These are phyloP conservation scores for Fissipunctia ypsillon DNA, from an alignment of 2,888 invertebrate genomes.

Conservation along the genomic window DNA sequence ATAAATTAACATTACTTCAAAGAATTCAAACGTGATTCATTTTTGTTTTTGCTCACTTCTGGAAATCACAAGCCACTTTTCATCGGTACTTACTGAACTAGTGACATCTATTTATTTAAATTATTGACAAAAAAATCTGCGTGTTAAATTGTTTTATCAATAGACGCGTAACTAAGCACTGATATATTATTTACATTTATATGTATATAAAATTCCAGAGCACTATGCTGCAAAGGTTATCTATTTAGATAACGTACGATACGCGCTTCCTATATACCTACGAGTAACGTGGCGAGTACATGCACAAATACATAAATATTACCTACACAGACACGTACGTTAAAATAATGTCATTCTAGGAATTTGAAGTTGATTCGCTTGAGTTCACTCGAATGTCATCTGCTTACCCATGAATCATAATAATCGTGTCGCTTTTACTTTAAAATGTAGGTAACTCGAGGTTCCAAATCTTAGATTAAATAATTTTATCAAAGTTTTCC, in stretches of 20 bases:
- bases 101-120: conserved; percentile 9
- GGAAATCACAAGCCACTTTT: not conserved
- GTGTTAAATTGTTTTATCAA: conserved; percentile 31
- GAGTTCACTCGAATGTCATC: conserved; percentile 25
- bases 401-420: conserved; percentile 52
- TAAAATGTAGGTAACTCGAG: not conserved
- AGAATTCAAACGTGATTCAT: not conserved
- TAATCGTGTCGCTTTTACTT: conserved; percentile 54
- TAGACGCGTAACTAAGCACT: conserved; percentile 50
- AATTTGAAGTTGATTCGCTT: conserved; percentile 12
- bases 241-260: conserved; percentile 52
- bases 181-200: conserved; percentile 53
- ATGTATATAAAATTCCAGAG: conserved; percentile 56
- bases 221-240: conserved; percentile 62
- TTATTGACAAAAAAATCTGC: conserved; percentile 6
- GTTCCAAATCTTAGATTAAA: conserved; percentile 11
- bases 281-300: conserved; percentile 22
- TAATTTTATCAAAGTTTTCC: not conserved
- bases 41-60: not conserved
- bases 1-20: no score
- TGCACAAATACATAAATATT: conserved; percentile 20
- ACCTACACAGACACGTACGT: not conserved
- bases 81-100: not conserved
- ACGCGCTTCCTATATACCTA: conserved; percentile 55
- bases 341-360: conserved; percentile 15